Percentiles rank a stretch among this genome's conserved stretches.
phyloP scores from a whole-genome alignment of 2,797 vertebrate genomes.

The Sebastes iracundus region DNA sequence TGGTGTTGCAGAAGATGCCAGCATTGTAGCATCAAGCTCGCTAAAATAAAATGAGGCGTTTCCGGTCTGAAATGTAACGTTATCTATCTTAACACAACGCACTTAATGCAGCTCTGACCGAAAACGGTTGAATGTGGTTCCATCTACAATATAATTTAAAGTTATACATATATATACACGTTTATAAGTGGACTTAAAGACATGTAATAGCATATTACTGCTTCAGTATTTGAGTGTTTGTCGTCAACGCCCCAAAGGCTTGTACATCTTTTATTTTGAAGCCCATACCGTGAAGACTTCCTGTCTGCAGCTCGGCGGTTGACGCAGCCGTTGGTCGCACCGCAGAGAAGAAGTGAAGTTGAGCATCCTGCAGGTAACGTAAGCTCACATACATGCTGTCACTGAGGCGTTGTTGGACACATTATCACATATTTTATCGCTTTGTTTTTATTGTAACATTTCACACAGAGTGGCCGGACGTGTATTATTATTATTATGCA shows the following conservation, averaged over 20 bases:
- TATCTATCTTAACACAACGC: neutral
- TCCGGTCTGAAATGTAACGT: constrained; percentile 19
- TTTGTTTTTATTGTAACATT: neutral
- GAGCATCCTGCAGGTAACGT: constrained; percentile 76
- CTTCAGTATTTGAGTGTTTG: neutral
- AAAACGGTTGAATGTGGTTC: neutral
- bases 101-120: rapidly evolving
- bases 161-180: no score
- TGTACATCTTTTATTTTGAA: constrained; percentile 49
- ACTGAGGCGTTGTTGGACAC: neutral
- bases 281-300: rapidly evolving
- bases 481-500: neutral
- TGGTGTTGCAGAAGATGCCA: constrained; percentile 14
- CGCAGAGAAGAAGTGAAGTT: constrained; percentile 81
- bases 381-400: neutral
- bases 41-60: neutral
- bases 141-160: no score
- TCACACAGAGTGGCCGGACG: no score
- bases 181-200: rapidly evolving
- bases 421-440: neutral
- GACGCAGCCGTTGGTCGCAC: constrained; percentile 54
- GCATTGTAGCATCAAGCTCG: constrained; percentile 9
- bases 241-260: neutral
- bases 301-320: constrained; percentile 9
- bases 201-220: rapidly evolving